These are phyloP conservation scores for Harpalus rubripes DNA, from an alignment of 2,888 invertebrate genomes.

Conservation along the genomic window DNA sequence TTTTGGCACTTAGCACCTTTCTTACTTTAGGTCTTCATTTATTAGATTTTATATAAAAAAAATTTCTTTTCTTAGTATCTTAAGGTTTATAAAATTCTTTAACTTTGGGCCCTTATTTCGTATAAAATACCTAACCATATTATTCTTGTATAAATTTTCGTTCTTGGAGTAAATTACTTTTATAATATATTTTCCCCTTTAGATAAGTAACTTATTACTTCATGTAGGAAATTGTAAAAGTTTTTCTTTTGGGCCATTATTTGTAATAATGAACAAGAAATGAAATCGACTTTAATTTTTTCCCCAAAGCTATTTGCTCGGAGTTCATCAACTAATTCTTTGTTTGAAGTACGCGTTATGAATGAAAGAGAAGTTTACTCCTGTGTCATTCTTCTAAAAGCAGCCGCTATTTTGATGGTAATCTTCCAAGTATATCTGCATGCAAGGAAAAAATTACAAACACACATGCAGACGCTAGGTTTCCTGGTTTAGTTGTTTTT, in stretches of 20 bases:
- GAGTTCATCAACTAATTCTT: background rate
- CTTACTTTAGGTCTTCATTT: too few species aligned
- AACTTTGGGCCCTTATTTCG: too few species aligned
- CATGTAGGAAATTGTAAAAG: slow-evolving; percentile 64
- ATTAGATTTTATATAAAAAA: too few species aligned
- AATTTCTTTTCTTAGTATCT: too few species aligned
- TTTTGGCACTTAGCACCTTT: too few species aligned
- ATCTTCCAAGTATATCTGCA: slow-evolving; percentile 60
- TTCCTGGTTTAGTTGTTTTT: background rate
- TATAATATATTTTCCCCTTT: slow-evolving; percentile 26
- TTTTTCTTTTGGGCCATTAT: slow-evolving; percentile 60
- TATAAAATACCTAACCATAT: too few species aligned
- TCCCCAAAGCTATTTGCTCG: slow-evolving; percentile 6
- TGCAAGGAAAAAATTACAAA: slow-evolving; percentile 39
- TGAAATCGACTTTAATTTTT: slow-evolving; percentile 54
- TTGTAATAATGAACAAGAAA: slow-evolving; percentile 59
- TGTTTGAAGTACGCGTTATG: slow-evolving; percentile 4
- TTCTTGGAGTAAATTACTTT: slow-evolving; percentile 49
- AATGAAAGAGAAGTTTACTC: background rate
- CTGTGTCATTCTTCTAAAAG: background rate
- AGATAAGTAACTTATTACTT: slow-evolving; percentile 63
- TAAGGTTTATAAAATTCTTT: too few species aligned
- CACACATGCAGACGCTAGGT: background rate
- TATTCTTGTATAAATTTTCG: background rate
- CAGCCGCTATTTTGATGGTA: slow-evolving; percentile 37